Base-by-base conservation (phyloP, 1,140 invertebrate genomes). In the Acromyrmex charruanus region DNA sequence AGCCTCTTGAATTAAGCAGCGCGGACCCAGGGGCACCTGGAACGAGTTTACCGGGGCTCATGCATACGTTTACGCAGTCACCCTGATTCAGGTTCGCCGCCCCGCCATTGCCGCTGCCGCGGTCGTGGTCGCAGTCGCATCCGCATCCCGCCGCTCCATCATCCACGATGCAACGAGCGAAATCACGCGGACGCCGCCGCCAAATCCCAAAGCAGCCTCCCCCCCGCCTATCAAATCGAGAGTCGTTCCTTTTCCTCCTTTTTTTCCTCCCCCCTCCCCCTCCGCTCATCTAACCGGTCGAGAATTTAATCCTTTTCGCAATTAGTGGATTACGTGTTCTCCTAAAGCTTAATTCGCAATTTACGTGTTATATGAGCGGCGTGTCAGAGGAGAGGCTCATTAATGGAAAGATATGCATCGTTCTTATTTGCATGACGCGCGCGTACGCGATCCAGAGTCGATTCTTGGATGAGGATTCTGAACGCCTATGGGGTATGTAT, bases 41-140 rank as follows among this genome's bases (percentile, higher is more conserved):
- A 88, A 91, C 87, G 80, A 91, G 90, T 91, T 91, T 89, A 89
- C 89, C 77, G 68, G 77, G 75, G 51, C 80, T 82, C 75, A 75
- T 89, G 88, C 89, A 89, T 91, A 86, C 87, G 77, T 91, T 91
- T 90, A 90, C 69, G 66, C 85, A 79, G 75, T 80, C 51, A 74
- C 55, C 81, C 77, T 31, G 82, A 86, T 90, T 88, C 88, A 85
- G 69, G 49, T 86, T 75, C 77, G 12, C 49, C 81, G 9, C 55
- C 14, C 21, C 44, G 39, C 74, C 79, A 16, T 44, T 44, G 39
- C 16, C 3, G 16, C n/a, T 3, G 18, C 35, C n/a, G 53, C 25
- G 39, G 35, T 6, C n/a, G 66, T n/a, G 12, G 49, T 18, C 35
- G 28, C 21, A 1, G 16, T 10, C 51, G 53, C n/a, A n/a, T 28